Conservation (phyloP, 2,888 invertebrate species). For the Polydrusus pterygomalis region DNA sequence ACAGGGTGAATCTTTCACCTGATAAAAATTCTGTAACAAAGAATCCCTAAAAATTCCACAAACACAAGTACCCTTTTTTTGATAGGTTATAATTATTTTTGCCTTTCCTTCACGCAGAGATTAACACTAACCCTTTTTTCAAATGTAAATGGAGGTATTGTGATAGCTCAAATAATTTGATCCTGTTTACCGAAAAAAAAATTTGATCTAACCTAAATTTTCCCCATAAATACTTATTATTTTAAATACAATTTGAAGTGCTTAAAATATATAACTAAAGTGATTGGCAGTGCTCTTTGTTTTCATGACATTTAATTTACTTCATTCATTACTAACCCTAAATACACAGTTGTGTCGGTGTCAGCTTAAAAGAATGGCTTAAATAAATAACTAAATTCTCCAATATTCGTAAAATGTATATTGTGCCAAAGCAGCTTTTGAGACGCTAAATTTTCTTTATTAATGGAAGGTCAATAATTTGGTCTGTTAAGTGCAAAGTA, state of each 20-base stretch:
- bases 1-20: too few relatives aligned
- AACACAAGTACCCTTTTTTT: too few relatives aligned
- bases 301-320: conserved; percentile 22
- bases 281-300: conserved; percentile 5
- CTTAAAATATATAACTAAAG: conserved; percentile 9
- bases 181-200: too few relatives aligned
- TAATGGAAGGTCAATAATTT: background rate
- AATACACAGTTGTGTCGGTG: conserved; percentile 12
- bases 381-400: conserved; percentile 15
- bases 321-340: conserved; percentile 14
- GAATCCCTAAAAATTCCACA: too few relatives aligned
- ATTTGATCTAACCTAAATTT: too few relatives aligned
- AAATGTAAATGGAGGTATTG: too few relatives aligned
- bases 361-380: conserved; percentile 14
- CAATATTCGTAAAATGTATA: conserved; percentile 4
- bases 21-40: too few relatives aligned
- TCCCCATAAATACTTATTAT: background rate
- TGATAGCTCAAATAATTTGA: too few relatives aligned
- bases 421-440: background rate
- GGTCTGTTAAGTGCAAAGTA: too few relatives aligned
- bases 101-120: too few relatives aligned
- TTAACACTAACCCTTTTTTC: too few relatives aligned
- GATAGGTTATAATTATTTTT: too few relatives aligned
- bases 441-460: background rate
- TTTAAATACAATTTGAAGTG: background rate